Percentiles rank a stretch among this genome's conserved stretches.
Conservation (phyloP, 2,888 invertebrate genomes). For the Octodonta nipae region DNA sequence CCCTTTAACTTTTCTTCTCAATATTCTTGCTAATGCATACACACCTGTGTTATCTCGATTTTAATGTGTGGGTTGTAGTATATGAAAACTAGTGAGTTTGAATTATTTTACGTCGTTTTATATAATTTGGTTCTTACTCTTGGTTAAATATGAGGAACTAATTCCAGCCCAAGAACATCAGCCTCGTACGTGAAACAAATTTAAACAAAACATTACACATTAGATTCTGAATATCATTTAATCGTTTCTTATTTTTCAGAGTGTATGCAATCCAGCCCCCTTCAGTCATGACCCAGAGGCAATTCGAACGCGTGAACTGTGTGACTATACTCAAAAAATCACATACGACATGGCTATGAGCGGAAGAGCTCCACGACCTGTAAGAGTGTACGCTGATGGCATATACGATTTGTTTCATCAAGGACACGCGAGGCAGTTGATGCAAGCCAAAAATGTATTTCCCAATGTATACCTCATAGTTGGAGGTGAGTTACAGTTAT, state of each 20-base stretch:
- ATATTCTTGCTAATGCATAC: no score
- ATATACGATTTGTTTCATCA: slow-evolving; percentile 99
- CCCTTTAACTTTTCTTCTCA: no score
- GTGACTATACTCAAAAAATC: slow-evolving; percentile 74
- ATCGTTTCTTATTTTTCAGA: slow-evolving; percentile 37
- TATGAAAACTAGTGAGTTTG: no score
- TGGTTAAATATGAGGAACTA: no score
- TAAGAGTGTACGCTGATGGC: slow-evolving; percentile 96
- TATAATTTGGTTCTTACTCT: no score
- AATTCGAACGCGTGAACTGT: slow-evolving; percentile 56
- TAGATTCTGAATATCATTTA: no score
- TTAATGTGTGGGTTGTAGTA: no score
- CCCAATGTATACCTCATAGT: slow-evolving; percentile 96
- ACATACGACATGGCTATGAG: slow-evolving; percentile 72
- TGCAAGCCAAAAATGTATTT: slow-evolving; percentile 95
- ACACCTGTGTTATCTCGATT: no score
- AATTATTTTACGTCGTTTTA: no score
- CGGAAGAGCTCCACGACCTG: slow-evolving; percentile 67
- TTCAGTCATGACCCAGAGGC: slow-evolving; percentile 82
- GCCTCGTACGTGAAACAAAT: no score
- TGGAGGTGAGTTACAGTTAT: slow-evolving; percentile 64
- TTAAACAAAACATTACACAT: no score
- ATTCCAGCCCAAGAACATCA: no score
- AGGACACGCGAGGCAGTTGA: slow-evolving; percentile 91
- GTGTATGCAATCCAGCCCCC: slow-evolving; percentile 71